Conservation (phyloP, 2,888 invertebrate genomes). For the Mythimna impura region DNA sequence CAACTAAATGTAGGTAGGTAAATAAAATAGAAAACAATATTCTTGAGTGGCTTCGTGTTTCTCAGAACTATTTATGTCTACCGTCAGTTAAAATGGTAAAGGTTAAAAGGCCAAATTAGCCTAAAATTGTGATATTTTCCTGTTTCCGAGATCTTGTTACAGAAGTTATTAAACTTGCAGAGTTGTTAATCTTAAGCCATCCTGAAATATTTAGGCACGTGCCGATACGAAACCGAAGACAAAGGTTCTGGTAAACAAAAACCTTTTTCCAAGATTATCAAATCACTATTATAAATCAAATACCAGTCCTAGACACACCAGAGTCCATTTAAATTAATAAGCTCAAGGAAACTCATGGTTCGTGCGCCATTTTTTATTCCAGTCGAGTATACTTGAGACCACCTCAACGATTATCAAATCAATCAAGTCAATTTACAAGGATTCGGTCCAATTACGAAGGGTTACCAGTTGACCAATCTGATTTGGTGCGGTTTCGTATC, state of each 20-base stretch:
- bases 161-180: not conserved
- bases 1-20: not conserved
- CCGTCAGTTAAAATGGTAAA: not conserved
- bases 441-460: slow-evolving; percentile 58
- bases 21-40: not conserved
- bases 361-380: slow-evolving; percentile 31
- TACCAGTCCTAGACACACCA: slow-evolving; percentile 3
- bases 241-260: not conserved
- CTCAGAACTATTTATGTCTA: not conserved
- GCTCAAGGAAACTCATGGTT: slow-evolving; percentile 20
- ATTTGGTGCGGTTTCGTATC: slow-evolving; percentile 52
- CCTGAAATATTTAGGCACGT: not conserved
- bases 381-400: slow-evolving; percentile 16
- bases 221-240: not conserved
- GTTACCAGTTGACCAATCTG: slow-evolving; percentile 55
- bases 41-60: not conserved
- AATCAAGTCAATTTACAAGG: slow-evolving; percentile 65
- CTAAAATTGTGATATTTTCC: not conserved
- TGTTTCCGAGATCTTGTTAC: not conserved
- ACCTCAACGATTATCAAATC: slow-evolving; percentile 59
- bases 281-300: not conserved
- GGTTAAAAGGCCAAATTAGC: not conserved
- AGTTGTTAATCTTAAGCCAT: not conserved
- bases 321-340: slow-evolving; percentile 18
- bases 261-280: slow-evolving; percentile 8